Base-by-base conservation (phyloP, 2,797 vertebrate genomes). In the Thaleichthys pacificus region DNA sequence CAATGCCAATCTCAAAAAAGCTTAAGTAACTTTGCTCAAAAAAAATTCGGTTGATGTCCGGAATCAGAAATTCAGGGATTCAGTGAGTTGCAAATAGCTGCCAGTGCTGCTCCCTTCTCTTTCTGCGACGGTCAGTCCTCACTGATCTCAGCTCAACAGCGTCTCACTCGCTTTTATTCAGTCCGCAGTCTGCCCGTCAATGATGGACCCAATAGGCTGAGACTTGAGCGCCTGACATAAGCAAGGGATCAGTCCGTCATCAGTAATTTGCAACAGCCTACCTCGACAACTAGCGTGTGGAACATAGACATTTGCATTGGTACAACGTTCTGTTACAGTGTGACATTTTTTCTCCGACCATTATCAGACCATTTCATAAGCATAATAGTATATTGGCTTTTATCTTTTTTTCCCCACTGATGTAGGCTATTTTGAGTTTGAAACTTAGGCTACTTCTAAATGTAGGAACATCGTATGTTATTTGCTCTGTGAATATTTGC, bases 81-180 rank as follows among this genome's bases (percentile, higher is more conserved):
- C 78, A 61, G 70, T 80, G 77, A 82, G 77, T 82, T 72, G 69
- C 64, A 76, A 84, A 81, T 80, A 77, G 85, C 78, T 79, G 69
- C 79, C 74, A 72, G 70, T 19, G 67, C 65, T 54, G 35, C 69
- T 78, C 70, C 77, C 69, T 51, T 47, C 64, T 22, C 21, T 22
- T 54, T 57, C 68, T 62, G 21, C 65, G 7, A 56, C 56, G 68
- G 4, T 68, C 77, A 72, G 69, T 81, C 80, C 84, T 78, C 77
- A 82, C 89, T 88, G 86, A 77, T 85, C 86, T 91, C 83, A 80
- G 75, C 83, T 80, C 72, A 61, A 51, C 78, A 75, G 80, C 85
- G 28, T 85, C 85, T 80, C 85, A 68, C 81, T 75, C 87, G 82
- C 89, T 91, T 91, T 93, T 93, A 93, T 93, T 82, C 85, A 83